These are phyloP conservation scores for Rhyzopertha dominica DNA, from an alignment of 1,140 invertebrate genomes.

Conservation along the genomic window DNA sequence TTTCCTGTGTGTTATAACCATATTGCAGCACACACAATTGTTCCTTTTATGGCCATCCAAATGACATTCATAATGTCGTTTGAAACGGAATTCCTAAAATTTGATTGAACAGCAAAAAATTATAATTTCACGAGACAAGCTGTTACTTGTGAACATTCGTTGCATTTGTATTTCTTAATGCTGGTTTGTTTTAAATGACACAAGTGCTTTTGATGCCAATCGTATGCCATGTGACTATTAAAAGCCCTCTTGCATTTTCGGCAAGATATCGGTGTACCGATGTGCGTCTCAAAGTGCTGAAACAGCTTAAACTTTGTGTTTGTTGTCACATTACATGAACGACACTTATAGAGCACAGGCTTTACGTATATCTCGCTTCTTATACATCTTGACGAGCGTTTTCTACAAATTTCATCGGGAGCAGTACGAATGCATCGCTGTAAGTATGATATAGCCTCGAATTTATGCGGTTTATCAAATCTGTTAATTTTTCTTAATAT, in stretches of 20 bases:
- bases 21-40: conserved; percentile 43
- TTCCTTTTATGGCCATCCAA: conserved; percentile 46
- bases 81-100: conserved; percentile 39
- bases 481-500: conserved; percentile 16
- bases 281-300: conserved; percentile 21
- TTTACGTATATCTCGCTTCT: conserved; percentile 2
- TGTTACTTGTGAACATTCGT: conserved; percentile 14
- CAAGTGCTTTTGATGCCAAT: conserved; percentile 17
- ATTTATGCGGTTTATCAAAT: conserved; percentile 15
- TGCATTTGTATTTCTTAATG: conserved; percentile 13
- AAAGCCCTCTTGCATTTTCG: conserved; percentile 15
- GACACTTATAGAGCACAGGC: conserved; percentile 14
- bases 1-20: conserved; percentile 43
- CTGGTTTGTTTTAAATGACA: conserved; percentile 8
- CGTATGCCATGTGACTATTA: conserved; percentile 13
- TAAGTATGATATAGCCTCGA: conserved; percentile 15
- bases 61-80: conserved; percentile 43
- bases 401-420: neutral
- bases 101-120: conserved; percentile 1
- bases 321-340: conserved; percentile 8
- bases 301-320: conserved; percentile 17
- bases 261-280: conserved; percentile 19
- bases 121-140: neutral
- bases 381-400: conserved; percentile 8
- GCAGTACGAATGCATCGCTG: conserved; percentile 10